Evolutionary conservation across 2,113 vertebrate genomes (phyloP).

Genomic region (Elephas maximus): DNA sequence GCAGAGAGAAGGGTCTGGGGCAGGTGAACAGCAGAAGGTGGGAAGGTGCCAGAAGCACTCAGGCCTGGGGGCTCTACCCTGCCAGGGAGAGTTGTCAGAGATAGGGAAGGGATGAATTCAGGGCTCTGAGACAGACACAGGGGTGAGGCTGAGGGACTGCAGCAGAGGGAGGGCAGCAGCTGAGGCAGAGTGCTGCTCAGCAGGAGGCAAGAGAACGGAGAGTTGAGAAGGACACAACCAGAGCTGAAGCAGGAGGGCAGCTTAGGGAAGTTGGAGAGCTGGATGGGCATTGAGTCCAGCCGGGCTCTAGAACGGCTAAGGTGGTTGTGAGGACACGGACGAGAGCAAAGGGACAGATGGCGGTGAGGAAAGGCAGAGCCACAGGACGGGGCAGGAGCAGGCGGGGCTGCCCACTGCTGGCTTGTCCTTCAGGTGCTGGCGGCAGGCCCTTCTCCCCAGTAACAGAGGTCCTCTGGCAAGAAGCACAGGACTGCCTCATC

Average conservation of each 20-base stretch:
- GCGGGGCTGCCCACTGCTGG: too few relatives aligned
- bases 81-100: not conserved
- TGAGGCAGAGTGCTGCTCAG: not conserved
- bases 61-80: not conserved
- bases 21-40: too few relatives aligned
- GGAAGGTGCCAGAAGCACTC: too few relatives aligned
- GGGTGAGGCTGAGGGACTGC: not conserved
- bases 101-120: not conserved
- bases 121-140: not conserved
- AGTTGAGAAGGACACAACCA: not conserved
- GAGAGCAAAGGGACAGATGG: not conserved
- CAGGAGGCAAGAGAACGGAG: not conserved
- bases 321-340: not conserved
- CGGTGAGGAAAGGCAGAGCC: not conserved
- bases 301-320: not conserved
- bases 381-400: not conserved
- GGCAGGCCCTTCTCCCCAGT: not conserved
- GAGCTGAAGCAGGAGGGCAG: not conserved
- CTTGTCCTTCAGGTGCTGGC: not conserved
- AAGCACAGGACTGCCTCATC: too few relatives aligned
- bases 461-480: too few relatives aligned
- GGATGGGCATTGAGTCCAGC: not conserved
- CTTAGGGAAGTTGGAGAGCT: not conserved
- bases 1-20: too few relatives aligned
- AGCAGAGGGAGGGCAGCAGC: not conserved